A percentile compares a stretch with the other conserved stretches of the same genome.
These are phyloP conservation scores for Reinhardtius hippoglossoides DNA, from an alignment of 2,113 vertebrate species.

Conservation along the genomic window DNA sequence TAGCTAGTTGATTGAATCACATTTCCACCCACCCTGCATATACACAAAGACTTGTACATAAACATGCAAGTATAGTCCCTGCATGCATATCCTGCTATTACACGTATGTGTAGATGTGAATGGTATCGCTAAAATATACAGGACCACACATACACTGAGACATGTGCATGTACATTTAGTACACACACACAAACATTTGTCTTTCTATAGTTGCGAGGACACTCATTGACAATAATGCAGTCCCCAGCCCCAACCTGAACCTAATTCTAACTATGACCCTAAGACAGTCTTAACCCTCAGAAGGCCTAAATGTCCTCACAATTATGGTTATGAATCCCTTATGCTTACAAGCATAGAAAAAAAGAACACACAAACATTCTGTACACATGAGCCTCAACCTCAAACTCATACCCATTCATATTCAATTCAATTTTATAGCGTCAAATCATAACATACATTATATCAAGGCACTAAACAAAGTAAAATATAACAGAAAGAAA, in stretches of 20 bases:
- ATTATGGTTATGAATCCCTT: too few species aligned
- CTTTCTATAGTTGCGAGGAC: too few species aligned
- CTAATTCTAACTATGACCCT: too few species aligned
- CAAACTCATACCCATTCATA: too few species aligned
- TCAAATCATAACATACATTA: neutral
- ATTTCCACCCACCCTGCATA: conserved; percentile 78
- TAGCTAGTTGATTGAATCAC: conserved; percentile 55
- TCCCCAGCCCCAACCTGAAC: too few species aligned
- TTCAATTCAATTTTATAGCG: neutral
- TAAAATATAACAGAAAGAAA: neutral
- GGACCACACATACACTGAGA: conserved; percentile 74
- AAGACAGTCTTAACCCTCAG: too few species aligned
- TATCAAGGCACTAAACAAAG: neutral
- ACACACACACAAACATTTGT: neutral
- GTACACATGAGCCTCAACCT: neutral
- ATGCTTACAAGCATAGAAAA: too few species aligned
- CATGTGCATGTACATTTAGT: conserved; percentile 59
- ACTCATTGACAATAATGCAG: neutral
- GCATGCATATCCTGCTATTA: conserved; percentile 4
- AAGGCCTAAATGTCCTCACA: too few species aligned
- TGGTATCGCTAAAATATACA: conserved; percentile 41
- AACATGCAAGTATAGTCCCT: conserved; percentile 52
- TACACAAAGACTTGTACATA: conserved; percentile 76
- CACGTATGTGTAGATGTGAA: conserved; percentile 72
- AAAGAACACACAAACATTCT: too few species aligned